These are phyloP conservation scores for Erannis defoliaria DNA, from an alignment of 2,888 invertebrate genomes.

Conservation along the genomic window DNA sequence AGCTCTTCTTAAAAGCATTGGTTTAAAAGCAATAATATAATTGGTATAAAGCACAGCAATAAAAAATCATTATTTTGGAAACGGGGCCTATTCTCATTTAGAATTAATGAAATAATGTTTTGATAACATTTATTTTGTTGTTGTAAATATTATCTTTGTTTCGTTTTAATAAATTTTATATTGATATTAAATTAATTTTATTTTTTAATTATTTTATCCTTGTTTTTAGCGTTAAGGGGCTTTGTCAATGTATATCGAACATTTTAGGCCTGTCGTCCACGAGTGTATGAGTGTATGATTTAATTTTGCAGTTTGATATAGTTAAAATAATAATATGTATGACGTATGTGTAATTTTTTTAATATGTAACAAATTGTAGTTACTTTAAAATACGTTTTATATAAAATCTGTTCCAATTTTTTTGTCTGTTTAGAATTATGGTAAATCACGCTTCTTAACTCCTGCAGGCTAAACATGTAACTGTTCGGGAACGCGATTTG, in stretches of 20 bases:
- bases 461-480: too few species aligned
- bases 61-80: slow-evolving; percentile 28
- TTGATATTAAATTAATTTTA: slow-evolving; percentile 62
- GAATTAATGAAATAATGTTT: slow-evolving; percentile 56
- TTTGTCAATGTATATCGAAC: slow-evolving; percentile 41
- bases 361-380: not conserved
- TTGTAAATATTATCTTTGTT: slow-evolving; percentile 77
- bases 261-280: slow-evolving; percentile 31
- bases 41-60: slow-evolving; percentile 6
- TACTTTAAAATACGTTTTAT: not conserved
- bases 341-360: slow-evolving; percentile 5
- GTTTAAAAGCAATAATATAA: too few species aligned
- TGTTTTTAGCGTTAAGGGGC: slow-evolving; percentile 44
- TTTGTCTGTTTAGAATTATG: not conserved
- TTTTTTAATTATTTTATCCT: slow-evolving; percentile 59
- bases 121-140: slow-evolving; percentile 69
- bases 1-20: slow-evolving; percentile 26
- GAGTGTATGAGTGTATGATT: not conserved
- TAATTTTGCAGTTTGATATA: not conserved
- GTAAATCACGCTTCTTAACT: too few species aligned
- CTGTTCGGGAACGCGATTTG: too few species aligned
- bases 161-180: slow-evolving; percentile 79
- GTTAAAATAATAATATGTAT: not conserved
- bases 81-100: slow-evolving; percentile 69
- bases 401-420: not conserved